Evolutionary conservation across 2,888 invertebrate species (phyloP), one percentile per base, ranked within the genome.

Genomic region (Enchytraeus crypticus): DNA sequence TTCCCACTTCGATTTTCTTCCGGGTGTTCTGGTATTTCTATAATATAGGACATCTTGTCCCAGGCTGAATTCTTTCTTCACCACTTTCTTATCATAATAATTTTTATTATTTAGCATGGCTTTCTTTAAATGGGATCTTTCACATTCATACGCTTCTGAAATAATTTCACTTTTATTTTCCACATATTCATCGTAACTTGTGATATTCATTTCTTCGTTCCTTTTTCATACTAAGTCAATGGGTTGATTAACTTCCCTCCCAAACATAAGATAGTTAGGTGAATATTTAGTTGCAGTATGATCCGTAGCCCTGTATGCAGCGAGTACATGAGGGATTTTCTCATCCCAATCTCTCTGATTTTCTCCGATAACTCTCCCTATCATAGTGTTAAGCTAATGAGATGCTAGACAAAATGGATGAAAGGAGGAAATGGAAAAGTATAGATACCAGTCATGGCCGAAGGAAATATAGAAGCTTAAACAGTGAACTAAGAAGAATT

Each of bases 341-440:
- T 55, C 49, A 26, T 51, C 49, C 57, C 57, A 57, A 53, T 57
- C 27, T n/a, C 30, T 26, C 49, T 53, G 47, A 30, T 53, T 57
- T 23, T 51, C 30, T 21, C 26, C 30, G 5, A 53, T 51, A 5
- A 27, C 11, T 8, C 8, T 30, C 49, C 5, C 21, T 8, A 57
- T 14, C 57, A 57, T 53, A 8, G 47, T 5, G 11, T n/a, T n/a
- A n/a, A n/a, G n/a, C n/a, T n/a, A n/a, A n/a, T n/a, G n/a, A n/a
- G n/a, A n/a, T n/a, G n/a, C n/a, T n/a, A n/a, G n/a, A n/a, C n/a
- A n/a, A n/a, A n/a, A n/a, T n/a, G n/a, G n/a, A n/a, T n/a, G n/a
- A n/a, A n/a, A n/a, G n/a, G n/a, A n/a, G n/a, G n/a, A n/a, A n/a
- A n/a, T n/a, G n/a, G n/a, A n/a, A n/a, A n/a, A n/a, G n/a, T n/a